These are phyloP conservation scores for Torymus texanus DNA, from an alignment of 2,888 invertebrate species.

Conservation along the genomic window DNA sequence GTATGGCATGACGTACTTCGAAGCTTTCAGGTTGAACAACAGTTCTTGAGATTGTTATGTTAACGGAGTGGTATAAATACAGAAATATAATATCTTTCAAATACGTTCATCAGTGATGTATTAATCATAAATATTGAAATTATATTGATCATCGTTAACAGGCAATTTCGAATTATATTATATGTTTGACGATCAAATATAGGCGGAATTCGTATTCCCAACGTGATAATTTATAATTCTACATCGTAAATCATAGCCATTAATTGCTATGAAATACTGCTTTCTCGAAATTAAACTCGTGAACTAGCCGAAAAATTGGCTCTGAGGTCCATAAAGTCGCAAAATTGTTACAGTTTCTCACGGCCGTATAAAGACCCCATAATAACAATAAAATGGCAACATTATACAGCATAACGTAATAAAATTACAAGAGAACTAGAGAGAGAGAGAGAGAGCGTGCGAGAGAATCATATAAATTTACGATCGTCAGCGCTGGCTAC, in stretches of 20 bases:
- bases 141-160: too few species aligned
- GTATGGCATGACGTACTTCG: too few species aligned
- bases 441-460: too few species aligned
- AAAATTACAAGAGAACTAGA: slow-evolving; percentile 21
- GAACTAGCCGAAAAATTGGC: neutral
- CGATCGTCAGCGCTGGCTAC: neutral
- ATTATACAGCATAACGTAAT: slow-evolving; percentile 5
- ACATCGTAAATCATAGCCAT: neutral
- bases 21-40: too few species aligned
- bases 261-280: neutral
- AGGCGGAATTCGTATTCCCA: too few species aligned
- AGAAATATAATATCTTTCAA: too few species aligned
- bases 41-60: too few species aligned
- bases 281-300: neutral
- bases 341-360: slow-evolving; percentile 26
- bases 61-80: too few species aligned
- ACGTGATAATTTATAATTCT: slow-evolving; percentile 1
- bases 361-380: neutral
- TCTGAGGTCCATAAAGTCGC: neutral
- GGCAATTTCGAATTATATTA: too few species aligned
- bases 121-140: too few species aligned
- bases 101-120: too few species aligned
- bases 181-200: too few species aligned
- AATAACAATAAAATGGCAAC: slow-evolving; percentile 18
- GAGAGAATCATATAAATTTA: neutral